Base-by-base conservation (phyloP, 1,140 invertebrate species). In the Trachymyrmex septentrionalis region DNA sequence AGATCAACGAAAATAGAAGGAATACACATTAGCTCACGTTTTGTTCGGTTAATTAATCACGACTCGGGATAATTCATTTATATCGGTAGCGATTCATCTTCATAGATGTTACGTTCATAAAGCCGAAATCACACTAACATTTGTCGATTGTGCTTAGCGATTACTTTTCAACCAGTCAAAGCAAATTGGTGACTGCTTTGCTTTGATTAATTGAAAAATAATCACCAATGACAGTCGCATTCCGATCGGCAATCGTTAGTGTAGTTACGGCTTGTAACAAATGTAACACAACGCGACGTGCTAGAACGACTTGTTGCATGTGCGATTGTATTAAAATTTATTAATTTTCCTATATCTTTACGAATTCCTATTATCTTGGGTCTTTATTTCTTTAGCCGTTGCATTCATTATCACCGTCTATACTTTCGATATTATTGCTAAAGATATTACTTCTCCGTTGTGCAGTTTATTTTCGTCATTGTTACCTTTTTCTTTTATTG, bases 321-420 rank as follows among this genome's bases (percentile, higher is more conserved):
- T 72, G 38, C 53, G 67, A 73, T 4, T 34, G 53, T 73, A 21
- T 61, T 84, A 84, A 34, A 34, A 84, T 84, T 84, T 63, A 84
- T 84, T 63, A 84, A 84, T 75, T 75, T 84, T 73, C 53, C 53
- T n/a, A n/a, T n/a, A n/a, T n/a, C n/a, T n/a, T n/a, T n/a, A 27
- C 27, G 34, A 84, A 73, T 73, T 73, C 19, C 19, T 7, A n/a
- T 1, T 38, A 1, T 30, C 34, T 9, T n/a, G n/a, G 10, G 55
- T 24, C 14, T n/a, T 21, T 10, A 10, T 19, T 48, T 59, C 34
- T 57, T 27, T 16, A 30, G 12, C 9, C 34, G 3, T n/a, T 21
- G 61, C 34, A 34, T 12, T 55, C 66, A 53, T 27, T 14, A 73
- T 72, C 19, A 19, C 12, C 6, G n/a, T 16, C 19, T 7, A 2